A percentile compares a stretch with the other conserved stretches of the same genome.
phyloP scores from a whole-genome alignment of 1,140 invertebrate species.

The Drosophila nebulosa region DNA sequence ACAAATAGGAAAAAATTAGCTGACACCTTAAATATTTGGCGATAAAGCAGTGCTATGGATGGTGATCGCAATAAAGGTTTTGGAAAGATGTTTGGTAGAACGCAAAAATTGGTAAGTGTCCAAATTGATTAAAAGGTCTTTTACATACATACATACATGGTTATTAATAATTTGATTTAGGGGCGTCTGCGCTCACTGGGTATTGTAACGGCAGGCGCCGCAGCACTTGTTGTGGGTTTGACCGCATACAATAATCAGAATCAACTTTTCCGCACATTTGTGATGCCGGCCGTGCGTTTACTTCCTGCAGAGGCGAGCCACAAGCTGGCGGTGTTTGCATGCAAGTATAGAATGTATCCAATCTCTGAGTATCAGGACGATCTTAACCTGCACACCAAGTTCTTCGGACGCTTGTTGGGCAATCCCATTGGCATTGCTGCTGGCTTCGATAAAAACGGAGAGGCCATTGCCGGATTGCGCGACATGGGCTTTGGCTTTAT shows the following conservation, averaged over 20 bases:
- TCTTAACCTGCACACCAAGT: conserved; percentile 84
- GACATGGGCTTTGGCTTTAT: conserved; percentile 97
- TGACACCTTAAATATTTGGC: neutral
- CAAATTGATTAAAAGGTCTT: neutral
- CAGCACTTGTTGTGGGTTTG: conserved; percentile 37
- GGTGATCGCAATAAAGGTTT: neutral
- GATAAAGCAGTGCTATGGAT: neutral
- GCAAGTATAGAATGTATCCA: conserved; percentile 89
- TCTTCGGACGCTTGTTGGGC: conserved; percentile 88
- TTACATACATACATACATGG: neutral
- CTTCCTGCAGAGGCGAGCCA: conserved; percentile 89
- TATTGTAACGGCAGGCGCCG: conserved; percentile 53
- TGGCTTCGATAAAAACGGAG: conserved; percentile 98
- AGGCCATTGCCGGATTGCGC: conserved; percentile 91
- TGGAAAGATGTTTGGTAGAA: neutral
- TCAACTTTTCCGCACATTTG: conserved; percentile 22
- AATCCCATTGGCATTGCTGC: conserved; percentile 98
- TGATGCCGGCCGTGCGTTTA: conserved; percentile 66
- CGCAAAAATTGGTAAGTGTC: neutral
- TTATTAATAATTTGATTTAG: conserved; percentile 11
- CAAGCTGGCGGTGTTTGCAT: conserved; percentile 86
- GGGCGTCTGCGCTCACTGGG: conserved; percentile 49
- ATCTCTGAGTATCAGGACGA: conserved; percentile 84
- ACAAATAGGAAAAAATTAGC: neutral
- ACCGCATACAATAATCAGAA: conserved; percentile 44